Evolutionary conservation across 2,888 invertebrate genomes (phyloP).

Genomic region (Ariolimax columbianus): DNA sequence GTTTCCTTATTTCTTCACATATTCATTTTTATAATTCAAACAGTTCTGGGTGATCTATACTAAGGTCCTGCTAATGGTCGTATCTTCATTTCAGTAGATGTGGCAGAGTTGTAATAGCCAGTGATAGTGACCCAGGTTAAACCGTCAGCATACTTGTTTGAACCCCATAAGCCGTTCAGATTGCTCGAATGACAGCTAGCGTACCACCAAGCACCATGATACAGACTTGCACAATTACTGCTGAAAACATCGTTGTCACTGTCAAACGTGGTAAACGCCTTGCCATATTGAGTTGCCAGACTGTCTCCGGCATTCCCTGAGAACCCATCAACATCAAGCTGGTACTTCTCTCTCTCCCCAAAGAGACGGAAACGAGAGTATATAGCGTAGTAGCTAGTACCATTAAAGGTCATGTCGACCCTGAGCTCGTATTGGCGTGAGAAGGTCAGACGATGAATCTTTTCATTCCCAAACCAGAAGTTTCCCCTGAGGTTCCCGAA

Average conservation of each 20-base stretch:
- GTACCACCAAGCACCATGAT: constrained; percentile 23
- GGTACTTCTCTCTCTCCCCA: constrained; percentile 67
- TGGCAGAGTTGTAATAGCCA: not conserved
- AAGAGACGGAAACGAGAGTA: constrained; percentile 57
- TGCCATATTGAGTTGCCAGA: constrained; percentile 72
- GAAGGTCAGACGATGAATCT: constrained; percentile 19
- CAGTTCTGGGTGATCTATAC: too few species aligned
- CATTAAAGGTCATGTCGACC: constrained; percentile 13
- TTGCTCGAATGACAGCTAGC: not conserved
- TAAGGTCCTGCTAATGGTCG: constrained; percentile 1
- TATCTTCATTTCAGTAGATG: constrained; percentile 15
- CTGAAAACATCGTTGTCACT: not conserved
- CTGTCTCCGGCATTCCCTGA: constrained; percentile 74
- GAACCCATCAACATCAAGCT: constrained; percentile 68
- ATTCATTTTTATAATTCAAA: too few species aligned
- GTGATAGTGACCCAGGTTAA: not conserved
- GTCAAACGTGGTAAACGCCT: constrained; percentile 74
- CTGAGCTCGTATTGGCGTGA: constrained; percentile 31
- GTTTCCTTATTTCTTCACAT: too few species aligned
- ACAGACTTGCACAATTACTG: not conserved
- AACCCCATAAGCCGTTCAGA: constrained; percentile 14
- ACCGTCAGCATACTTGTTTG: not conserved
- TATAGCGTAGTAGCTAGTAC: not conserved
- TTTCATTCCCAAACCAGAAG: constrained; percentile 39
- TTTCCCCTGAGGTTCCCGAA: constrained; percentile 26